phyloP scores from a whole-genome alignment of 1,140 invertebrate species.

The Chironomus tepperi region DNA sequence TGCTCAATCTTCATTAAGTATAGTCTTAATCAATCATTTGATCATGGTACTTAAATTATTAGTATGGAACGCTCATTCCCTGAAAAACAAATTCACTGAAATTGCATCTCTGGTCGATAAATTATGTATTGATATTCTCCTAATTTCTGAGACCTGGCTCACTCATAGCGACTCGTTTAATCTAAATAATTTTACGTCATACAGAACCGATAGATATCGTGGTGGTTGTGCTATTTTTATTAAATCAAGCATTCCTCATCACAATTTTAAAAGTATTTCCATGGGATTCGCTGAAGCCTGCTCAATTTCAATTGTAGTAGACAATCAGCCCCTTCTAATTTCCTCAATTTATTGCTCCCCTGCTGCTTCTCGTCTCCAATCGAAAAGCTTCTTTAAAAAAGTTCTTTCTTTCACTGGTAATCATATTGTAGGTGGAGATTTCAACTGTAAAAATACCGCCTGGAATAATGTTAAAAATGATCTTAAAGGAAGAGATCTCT shows the following conservation, averaged over 20 bases:
- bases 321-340: not conserved
- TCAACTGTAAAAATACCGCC: not conserved
- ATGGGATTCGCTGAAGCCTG: not conserved
- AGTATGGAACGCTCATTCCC: not conserved
- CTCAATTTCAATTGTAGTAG: not conserved
- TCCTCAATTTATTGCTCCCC: not conserved
- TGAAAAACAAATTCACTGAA: not conserved
- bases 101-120: not conserved
- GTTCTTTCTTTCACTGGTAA: not conserved
- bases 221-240: not conserved
- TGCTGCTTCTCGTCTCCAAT: not conserved
- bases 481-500: not conserved
- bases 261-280: too few relatives aligned
- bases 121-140: not conserved
- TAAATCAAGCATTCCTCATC: not conserved
- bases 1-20: not conserved
- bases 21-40: too few relatives aligned
- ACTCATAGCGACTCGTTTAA: not conserved
- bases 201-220: not conserved
- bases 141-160: not conserved
- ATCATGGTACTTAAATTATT: not conserved
- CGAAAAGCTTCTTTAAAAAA: not conserved
- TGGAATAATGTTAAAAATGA: not conserved
- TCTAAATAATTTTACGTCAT: not conserved
- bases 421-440: not conserved